These are phyloP conservation scores for Trichoplusia ni DNA, from an alignment of 1,140 invertebrate species.

Conservation along the genomic window DNA sequence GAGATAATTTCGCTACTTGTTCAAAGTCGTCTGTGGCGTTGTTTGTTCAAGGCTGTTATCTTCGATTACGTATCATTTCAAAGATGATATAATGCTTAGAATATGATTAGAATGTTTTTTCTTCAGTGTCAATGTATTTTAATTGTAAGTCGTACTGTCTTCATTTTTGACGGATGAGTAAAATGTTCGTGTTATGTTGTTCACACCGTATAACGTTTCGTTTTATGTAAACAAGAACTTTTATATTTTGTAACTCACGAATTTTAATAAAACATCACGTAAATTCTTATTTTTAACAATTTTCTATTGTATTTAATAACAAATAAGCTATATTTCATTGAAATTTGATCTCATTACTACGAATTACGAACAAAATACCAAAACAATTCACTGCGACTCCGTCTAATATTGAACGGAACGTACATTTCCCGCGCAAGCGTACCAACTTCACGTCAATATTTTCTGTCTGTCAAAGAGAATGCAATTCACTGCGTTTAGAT, in stretches of 20 bases:
- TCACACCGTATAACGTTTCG: conserved; percentile 21
- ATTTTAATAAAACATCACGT: no score
- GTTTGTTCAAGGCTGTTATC: conserved; percentile 5
- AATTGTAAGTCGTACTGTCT: conserved; percentile 6
- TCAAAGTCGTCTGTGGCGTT: no score
- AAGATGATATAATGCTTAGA: not conserved
- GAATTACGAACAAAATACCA: not conserved
- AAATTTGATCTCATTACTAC: no score
- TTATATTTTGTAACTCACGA: not conserved
- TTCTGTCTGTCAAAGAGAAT: not conserved
- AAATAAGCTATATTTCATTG: no score
- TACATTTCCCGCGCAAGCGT: conserved; percentile 27
- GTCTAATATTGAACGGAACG: conserved; percentile 16
- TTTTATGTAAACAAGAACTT: not conserved
- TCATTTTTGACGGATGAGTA: conserved; percentile 39
- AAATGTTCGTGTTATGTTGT: conserved; percentile 30
- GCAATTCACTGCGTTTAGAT: not conserved
- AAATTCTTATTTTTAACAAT: no score
- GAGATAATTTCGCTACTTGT: not conserved
- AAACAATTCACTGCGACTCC: not conserved
- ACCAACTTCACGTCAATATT: conserved; percentile 22
- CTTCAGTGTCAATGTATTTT: not conserved
- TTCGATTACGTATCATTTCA: conserved; percentile 13
- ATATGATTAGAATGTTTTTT: conserved; percentile 34
- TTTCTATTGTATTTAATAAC: not conserved